These are phyloP conservation scores for Morone chrysops DNA, from an alignment of 2,113 vertebrate species.

Conservation along the genomic window DNA sequence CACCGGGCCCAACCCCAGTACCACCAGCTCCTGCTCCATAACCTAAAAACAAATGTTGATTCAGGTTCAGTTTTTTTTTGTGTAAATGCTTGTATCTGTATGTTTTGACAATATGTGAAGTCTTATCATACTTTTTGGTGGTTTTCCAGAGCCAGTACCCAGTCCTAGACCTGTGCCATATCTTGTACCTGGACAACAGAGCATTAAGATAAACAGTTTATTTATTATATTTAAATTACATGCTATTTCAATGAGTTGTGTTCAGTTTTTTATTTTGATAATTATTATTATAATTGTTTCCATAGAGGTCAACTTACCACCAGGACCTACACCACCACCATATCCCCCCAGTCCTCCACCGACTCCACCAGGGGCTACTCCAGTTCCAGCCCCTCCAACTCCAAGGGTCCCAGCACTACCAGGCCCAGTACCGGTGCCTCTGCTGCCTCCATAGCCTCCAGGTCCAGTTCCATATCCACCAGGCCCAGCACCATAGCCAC, in stretches of 20 bases:
- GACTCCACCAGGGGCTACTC: slow-evolving; percentile 50
- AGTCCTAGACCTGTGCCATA: slow-evolving; percentile 60
- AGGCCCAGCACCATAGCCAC: slow-evolving; percentile 56
- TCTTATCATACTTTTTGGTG: slow-evolving; percentile 70
- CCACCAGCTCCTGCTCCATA: slow-evolving; percentile 70
- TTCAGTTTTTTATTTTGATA: not conserved
- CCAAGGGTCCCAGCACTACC: slow-evolving; percentile 58
- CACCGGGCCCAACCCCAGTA: slow-evolving; percentile 50
- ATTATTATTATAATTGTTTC: not conserved
- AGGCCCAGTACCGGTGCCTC: slow-evolving; percentile 47
- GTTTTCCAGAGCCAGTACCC: slow-evolving; percentile 63
- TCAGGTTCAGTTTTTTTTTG: not conserved
- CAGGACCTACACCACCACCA: slow-evolving; percentile 60
- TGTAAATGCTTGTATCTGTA: not conserved
- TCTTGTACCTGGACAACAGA: slow-evolving; percentile 62
- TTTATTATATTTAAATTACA: not conserved
- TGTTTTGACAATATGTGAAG: slow-evolving; percentile 15
- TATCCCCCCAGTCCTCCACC: slow-evolving; percentile 53
- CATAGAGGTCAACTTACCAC: slow-evolving; percentile 47
- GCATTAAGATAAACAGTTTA: not conserved
- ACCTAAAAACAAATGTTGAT: slow-evolving; percentile 52
- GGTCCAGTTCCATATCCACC: slow-evolving; percentile 66
- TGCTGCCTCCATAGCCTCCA: slow-evolving; percentile 63
- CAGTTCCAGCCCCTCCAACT: slow-evolving; percentile 51
- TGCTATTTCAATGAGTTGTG: not conserved